Base-by-base conservation (phyloP, 2,797 vertebrate genomes). In the Todus mexicanus region DNA sequence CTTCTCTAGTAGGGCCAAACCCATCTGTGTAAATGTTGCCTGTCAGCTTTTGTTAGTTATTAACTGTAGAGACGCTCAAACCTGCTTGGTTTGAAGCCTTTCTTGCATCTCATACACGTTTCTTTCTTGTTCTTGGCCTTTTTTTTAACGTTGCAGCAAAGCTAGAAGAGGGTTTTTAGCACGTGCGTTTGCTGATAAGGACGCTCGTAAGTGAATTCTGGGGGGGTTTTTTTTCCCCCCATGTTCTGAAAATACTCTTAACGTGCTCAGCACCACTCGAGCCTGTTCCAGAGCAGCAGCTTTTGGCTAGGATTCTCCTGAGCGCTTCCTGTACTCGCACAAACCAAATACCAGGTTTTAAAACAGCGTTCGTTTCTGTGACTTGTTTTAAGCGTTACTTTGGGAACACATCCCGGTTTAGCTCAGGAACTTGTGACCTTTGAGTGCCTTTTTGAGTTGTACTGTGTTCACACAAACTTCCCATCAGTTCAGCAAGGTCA, bases 371-470 rank as follows among this genome's bases (percentile, higher is more conserved):
- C n/a, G n/a, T n/a, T n/a, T n/a, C n/a, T n/a, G 78, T 86, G 72
- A 80, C 91, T 92, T 92, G 47, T 96, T 96, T 75, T 89, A 93
- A 61, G 56, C 90, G 78, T 95, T 84, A 29, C 40, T 47, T 93
- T 84, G 92, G 93, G 94, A 96, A 71, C 59, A 38, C 66, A 13
- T 51, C 50, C 50, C 50, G 26, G 9, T 25, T 96, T 70, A 95
- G 92, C 97, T 97, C 97, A 97, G 97, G 97, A 97, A 96, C 95
- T 96, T 96, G 92, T 94, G 96, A 96, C 92, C 91, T 97, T 79
- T 53, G 92, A 97, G 98, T 98, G 97, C 97, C 97, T 96, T 98
- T n/a, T 96, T 92, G 89, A 96, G 96, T 95, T 81, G 75, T 15
- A 82, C 38, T n/a, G 57, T 90, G 69, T 70, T 86, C 57, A 72